A percentile compares a stretch with the other conserved stretches of the same genome.
phyloP scores from a whole-genome alignment of 2,113 vertebrate genomes.

The Connochaetes taurinus region DNA sequence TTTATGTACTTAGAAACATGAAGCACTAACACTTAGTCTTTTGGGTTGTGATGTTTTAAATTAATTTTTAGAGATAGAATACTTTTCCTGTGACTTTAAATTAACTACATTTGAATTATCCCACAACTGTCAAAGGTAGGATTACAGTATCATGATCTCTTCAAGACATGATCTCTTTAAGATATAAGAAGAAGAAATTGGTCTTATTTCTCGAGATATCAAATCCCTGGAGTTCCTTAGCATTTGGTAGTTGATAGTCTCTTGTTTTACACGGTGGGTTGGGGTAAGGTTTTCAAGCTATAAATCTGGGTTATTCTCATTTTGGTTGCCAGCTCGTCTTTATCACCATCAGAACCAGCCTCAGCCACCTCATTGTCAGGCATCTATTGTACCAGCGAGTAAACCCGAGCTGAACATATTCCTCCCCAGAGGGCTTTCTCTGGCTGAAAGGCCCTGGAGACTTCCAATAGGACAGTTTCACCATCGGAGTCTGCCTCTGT shows the following conservation, averaged over 20 bases:
- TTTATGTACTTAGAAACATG: slow-evolving; percentile 3
- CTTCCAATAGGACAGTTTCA: background rate
- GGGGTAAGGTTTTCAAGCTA: background rate
- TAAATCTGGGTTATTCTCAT: slow-evolving; percentile 14
- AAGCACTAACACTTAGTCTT: background rate
- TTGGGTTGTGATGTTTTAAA: background rate
- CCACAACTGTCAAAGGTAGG: background rate
- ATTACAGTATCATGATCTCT: background rate
- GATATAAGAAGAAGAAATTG: background rate
- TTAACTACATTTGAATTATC: background rate
- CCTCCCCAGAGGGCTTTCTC: background rate
- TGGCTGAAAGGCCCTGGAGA: background rate
- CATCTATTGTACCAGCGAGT: background rate
- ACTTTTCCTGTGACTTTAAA: background rate
- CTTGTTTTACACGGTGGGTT: background rate
- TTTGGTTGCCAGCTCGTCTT: slow-evolving; percentile 21
- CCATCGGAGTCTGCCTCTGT: background rate
- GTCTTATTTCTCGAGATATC: background rate
- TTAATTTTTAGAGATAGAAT: background rate
- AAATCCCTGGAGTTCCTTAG: background rate
- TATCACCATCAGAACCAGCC: background rate
- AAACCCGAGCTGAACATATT: background rate
- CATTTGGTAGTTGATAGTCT: background rate
- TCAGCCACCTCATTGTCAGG: background rate
- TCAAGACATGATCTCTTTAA: background rate